Evolutionary conservation across 2,113 vertebrate genomes (phyloP), one percentile per base, ranked within the genome.

Genomic region (Phyllostomus hastatus): DNA sequence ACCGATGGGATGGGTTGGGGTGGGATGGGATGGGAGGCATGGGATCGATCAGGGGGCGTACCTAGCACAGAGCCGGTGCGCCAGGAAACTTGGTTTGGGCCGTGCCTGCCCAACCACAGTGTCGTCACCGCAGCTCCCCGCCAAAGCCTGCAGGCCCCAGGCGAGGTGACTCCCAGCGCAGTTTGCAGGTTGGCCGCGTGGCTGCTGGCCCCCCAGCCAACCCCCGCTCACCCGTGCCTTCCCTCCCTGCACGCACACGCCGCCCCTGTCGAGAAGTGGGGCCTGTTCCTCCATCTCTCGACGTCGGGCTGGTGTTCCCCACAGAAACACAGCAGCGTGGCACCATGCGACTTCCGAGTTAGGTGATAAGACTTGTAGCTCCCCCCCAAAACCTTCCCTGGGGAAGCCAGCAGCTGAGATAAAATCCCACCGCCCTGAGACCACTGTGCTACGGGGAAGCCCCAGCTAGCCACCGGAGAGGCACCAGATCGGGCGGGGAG

Each of bases 261-360:
- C 35, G 0, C 6, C 17, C 80, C 15, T 26, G 1, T 0, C 2
- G 24, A n/a, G 15, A 43, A 28, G 15, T 1, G 5, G 7, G 17
- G 11, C n/a, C 50, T 75, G 0, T 31, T 7, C 50, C 4, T 12
- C 22, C 48, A 26, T 1, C 75, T 73, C 43, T 72, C 0, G 16
- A 22, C 4, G 20, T 6, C 12, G 59, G 76, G 52, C 46, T 46
- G 35, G 24, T 50, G 57, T 10, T 28, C 38, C 24, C 35, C 4
- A 82, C 5, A 50, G 82, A 82, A 82, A 19, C 9, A 8, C 7
- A n/a, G 46, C 31, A 19, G 15, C 28, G 86, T 16, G 15, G 26
- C 16, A 41, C 17, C 12, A 9, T 14, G 0, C 10, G 69, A 46
- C 20, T 9, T 52, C 61, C 1, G 0, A n/a, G 41, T 43, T 10